Evolutionary conservation across 2,888 invertebrate species (phyloP), one percentile per base, ranked within the genome.

Genomic region (Cristatella mucedo): DNA sequence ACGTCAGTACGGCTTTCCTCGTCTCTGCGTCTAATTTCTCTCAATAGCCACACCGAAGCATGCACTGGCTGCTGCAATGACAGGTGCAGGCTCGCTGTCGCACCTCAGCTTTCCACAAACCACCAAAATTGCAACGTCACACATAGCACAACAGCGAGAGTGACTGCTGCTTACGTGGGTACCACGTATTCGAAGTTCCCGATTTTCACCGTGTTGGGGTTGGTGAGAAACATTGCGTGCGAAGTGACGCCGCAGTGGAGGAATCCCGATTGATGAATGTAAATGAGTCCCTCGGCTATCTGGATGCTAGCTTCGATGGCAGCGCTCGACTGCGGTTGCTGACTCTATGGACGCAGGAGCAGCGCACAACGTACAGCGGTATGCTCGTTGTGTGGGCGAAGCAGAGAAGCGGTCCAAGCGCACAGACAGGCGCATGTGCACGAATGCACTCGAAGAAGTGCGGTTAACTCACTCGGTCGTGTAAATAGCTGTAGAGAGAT

Each of bases 121-220:
- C n/a, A n/a, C n/a, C n/a, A n/a, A n/a, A n/a, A n/a, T n/a, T n/a
- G n/a, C n/a, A n/a, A n/a, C n/a, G n/a, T n/a, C n/a, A n/a, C n/a
- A n/a, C n/a, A n/a, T n/a, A n/a, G n/a, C n/a, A n/a, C n/a, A n/a
- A n/a, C n/a, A n/a, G n/a, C n/a, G n/a, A n/a, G n/a, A n/a, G n/a
- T n/a, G n/a, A n/a, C n/a, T n/a, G n/a, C n/a, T 7, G 48, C 47
- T 43, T 43, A 59, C 58, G 46, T 52, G 41, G 59, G 55, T 19
- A 56, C 49, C 57, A 61, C 59, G 47, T 68, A 67, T 45, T 69
- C 69, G 47, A 69, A 63, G 47, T 67, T 66, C 15, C 63, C 63
- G 20, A 70, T 51, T 46, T 69, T 70, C 31, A 66, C 68, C 9
- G 51, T 49, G 38, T 53, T 47, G 11, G 50, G 47, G 29, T 51